A percentile compares a stretch with the other conserved stretches of the same genome.
Conservation (phyloP, 2,888 invertebrate genomes). For the Odontocerum albicorne region DNA sequence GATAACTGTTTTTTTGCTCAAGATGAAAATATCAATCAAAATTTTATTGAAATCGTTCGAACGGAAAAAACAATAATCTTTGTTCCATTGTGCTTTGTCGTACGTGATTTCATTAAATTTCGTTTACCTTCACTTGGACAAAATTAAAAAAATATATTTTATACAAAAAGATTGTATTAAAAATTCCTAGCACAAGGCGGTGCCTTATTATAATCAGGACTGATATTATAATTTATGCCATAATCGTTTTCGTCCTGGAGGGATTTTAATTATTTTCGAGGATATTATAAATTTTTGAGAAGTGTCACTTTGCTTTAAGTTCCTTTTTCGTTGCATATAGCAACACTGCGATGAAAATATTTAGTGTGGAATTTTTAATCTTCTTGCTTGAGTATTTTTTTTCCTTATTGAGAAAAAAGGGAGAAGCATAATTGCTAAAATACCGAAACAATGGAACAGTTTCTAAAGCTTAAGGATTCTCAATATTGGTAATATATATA, state of each 20-base stretch:
- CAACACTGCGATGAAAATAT: slow-evolving; percentile 24
- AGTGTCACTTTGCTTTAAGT: too few species aligned
- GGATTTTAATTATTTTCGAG: slow-evolving; percentile 14
- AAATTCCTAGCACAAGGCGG: slow-evolving; percentile 4
- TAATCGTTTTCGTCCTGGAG: neutral
- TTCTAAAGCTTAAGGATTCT: too few species aligned
- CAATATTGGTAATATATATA: neutral
- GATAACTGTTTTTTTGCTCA: too few species aligned
- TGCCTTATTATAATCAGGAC: slow-evolving; percentile 7
- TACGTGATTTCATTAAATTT: slow-evolving; percentile 10
- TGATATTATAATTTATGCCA: slow-evolving; percentile 16
- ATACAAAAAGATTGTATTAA: neutral
- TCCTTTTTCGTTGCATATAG: slow-evolving; percentile 17
- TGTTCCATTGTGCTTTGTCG: too few species aligned
- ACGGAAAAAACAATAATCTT: too few species aligned
- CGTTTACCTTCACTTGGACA: too few species aligned
- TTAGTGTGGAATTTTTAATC: slow-evolving; percentile 31
- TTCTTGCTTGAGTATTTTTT: slow-evolving; percentile 24
- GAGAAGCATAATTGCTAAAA: too few species aligned
- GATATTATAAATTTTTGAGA: slow-evolving; percentile 11
- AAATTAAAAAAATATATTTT: too few species aligned
- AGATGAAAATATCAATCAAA: too few species aligned
- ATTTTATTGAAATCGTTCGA: too few species aligned
- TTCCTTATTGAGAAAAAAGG: too few species aligned
- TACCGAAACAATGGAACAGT: too few species aligned